phyloP scores from a whole-genome alignment of 2,113 vertebrate species.

The Hydrochoerus hydrochaeris region DNA sequence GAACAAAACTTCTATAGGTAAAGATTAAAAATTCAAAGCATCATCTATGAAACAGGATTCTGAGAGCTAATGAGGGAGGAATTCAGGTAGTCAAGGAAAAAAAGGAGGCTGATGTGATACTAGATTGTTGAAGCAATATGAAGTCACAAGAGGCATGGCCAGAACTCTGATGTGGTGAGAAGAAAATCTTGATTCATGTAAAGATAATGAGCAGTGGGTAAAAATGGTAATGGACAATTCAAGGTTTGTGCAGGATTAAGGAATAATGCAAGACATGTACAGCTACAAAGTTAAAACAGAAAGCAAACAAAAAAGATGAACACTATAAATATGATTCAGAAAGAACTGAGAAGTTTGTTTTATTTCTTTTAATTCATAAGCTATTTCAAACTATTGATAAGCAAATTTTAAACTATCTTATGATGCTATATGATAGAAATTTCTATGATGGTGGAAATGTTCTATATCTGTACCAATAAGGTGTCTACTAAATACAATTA shows the following conservation, averaged over 20 bases:
- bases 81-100: neutral
- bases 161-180: rapidly evolving
- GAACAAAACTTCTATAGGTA: neutral
- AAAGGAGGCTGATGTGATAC: rapidly evolving
- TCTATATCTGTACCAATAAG: neutral
- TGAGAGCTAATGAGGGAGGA: neutral
- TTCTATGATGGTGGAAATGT: neutral
- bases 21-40: neutral
- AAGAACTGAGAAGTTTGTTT: neutral
- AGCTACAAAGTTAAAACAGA: neutral
- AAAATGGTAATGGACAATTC: neutral
- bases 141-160: rapidly evolving
- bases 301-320: neutral
- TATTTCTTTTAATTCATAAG: neutral
- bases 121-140: neutral
- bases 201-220: rapidly evolving
- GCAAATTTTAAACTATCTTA: neutral
- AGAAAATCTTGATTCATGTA: neutral
- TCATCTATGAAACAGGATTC: neutral
- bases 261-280: too few species aligned
- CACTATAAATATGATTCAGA: neutral
- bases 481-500: neutral
- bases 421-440: neutral
- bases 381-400: neutral
- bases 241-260: neutral